Percentiles rank a stretch among this genome's conserved stretches.
These are phyloP conservation scores for Sminthurinus aureus DNA, from an alignment of 2,888 invertebrate species.

Conservation along the genomic window DNA sequence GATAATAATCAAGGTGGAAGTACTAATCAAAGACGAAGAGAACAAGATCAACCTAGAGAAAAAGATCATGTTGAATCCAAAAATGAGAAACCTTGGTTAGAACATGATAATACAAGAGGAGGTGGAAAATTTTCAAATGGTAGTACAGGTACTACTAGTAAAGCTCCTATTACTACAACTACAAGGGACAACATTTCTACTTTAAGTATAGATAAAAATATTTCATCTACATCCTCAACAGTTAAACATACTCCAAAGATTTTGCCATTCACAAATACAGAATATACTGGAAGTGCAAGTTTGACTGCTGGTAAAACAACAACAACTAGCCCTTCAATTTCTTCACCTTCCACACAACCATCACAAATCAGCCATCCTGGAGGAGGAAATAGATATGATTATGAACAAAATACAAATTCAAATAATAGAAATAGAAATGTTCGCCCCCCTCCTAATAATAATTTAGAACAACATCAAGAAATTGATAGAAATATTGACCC, in stretches of 20 bases:
- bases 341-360: background rate
- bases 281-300: constrained; percentile 55
- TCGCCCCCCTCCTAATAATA: background rate
- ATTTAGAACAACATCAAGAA: constrained; percentile 18
- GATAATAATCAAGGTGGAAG: constrained; percentile 16
- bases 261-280: constrained; percentile 57
- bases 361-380: background rate
- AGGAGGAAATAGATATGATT: constrained; percentile 22
- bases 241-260: constrained; percentile 8
- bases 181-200: background rate
- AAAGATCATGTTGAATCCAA: background rate
- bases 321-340: background rate
- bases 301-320: constrained; percentile 42
- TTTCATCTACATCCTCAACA: background rate
- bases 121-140: constrained; percentile 33
- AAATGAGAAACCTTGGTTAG: constrained; percentile 14
- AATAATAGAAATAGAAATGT: constrained; percentile 18
- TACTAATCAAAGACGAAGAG: background rate
- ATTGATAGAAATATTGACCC: constrained; percentile 20
- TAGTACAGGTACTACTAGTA: background rate
- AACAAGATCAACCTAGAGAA: background rate
- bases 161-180: background rate
- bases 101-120: constrained; percentile 18
- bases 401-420: constrained; percentile 5
- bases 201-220: background rate